Percentiles rank a stretch among this genome's conserved stretches.
phyloP scores from a whole-genome alignment of 2,888 invertebrate species.

The Altica lythri region DNA sequence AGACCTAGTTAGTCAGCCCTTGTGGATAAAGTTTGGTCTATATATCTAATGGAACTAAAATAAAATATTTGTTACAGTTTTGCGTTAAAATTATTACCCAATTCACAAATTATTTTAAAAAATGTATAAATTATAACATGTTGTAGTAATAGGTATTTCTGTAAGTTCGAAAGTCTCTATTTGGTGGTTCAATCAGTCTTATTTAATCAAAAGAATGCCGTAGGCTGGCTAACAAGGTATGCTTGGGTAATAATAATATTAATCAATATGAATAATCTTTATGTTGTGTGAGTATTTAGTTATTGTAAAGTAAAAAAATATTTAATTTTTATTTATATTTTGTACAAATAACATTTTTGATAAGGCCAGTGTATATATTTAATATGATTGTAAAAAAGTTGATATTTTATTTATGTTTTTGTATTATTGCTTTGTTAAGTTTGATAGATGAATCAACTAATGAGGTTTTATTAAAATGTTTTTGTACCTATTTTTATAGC shows the following conservation, averaged over 20 bases:
- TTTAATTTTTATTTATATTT: neutral
- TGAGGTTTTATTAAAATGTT: slow-evolving; percentile 5
- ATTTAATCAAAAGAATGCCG: neutral
- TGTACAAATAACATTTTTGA: slow-evolving; percentile 12
- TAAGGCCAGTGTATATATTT: slow-evolving; percentile 28
- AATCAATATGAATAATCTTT: neutral
- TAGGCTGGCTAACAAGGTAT: too few species aligned
- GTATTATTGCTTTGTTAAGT: slow-evolving; percentile 29
- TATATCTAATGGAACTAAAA: too few species aligned
- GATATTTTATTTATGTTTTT: slow-evolving; percentile 26
- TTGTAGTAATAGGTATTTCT: neutral
- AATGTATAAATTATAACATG: too few species aligned
- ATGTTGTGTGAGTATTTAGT: neutral
- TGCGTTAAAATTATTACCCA: too few species aligned
- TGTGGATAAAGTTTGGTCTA: neutral
- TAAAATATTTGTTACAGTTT: too few species aligned
- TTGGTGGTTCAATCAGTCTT: too few species aligned
- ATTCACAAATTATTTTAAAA: too few species aligned
- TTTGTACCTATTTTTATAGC: slow-evolving; percentile 3
- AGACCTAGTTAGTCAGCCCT: neutral
- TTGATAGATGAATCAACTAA: slow-evolving; percentile 23
- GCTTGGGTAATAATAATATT: too few species aligned
- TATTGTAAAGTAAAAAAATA: neutral
- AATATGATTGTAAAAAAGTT: slow-evolving; percentile 21
- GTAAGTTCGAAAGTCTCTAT: slow-evolving; percentile 3